Conservation (phyloP, 1,140 invertebrate species). For the Drosophila nikananu region DNA sequence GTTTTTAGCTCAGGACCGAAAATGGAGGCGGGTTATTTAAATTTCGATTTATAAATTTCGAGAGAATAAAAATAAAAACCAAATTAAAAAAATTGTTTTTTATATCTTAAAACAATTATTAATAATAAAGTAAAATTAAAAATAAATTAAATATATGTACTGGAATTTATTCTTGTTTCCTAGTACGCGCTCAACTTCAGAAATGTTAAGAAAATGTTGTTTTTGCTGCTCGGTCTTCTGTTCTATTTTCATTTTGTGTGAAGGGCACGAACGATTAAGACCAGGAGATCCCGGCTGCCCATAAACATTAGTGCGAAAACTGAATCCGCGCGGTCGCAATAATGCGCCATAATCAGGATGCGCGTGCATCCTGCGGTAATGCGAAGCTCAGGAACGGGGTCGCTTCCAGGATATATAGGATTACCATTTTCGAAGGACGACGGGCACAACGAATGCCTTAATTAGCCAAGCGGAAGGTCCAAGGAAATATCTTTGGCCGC, state of each 20-base stretch:
- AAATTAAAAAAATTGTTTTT: background rate
- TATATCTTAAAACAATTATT: background rate
- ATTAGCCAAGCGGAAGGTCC: constrained; percentile 22
- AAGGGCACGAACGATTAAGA: constrained; percentile 4
- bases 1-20: too few relatives aligned
- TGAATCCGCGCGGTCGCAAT: constrained; percentile 2
- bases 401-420: constrained; percentile 38
- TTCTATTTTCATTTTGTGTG: background rate
- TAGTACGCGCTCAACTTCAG: too few relatives aligned
- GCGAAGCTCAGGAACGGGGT: constrained; percentile 33
- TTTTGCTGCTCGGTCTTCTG: background rate
- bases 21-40: background rate
- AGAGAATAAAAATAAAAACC: too few relatives aligned
- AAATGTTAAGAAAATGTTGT: too few relatives aligned
- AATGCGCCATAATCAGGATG: constrained; percentile 31
- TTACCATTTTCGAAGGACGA: constrained; percentile 37
- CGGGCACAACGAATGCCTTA: constrained; percentile 2
- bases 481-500: constrained; percentile 19
- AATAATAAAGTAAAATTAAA: background rate
- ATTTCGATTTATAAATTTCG: background rate
- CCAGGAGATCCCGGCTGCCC: background rate
- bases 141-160: background rate
- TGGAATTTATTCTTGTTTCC: background rate
- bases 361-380: constrained; percentile 43
- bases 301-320: constrained; percentile 16